Evolutionary conservation across 2,888 invertebrate species (phyloP).

Genomic region (Trachelus tabidus): DNA sequence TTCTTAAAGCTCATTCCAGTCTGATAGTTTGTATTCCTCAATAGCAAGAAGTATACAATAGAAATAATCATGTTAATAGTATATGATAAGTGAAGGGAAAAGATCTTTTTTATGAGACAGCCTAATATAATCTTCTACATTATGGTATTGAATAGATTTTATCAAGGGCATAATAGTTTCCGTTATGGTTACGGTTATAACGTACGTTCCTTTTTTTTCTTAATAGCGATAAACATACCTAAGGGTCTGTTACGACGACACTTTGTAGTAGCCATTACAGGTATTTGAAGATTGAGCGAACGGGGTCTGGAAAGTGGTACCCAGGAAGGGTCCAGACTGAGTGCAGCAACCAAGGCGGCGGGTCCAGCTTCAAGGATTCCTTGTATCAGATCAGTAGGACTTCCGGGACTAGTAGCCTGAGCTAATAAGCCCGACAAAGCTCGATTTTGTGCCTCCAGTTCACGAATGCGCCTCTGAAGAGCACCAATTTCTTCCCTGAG

Average conservation of each 20-base stretch:
- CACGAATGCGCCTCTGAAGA: slow-evolving; percentile 79
- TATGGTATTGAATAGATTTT: too few species aligned
- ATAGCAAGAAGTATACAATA: too few species aligned
- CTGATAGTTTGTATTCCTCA: too few species aligned
- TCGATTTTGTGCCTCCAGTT: slow-evolving; percentile 82
- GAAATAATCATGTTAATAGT: too few species aligned
- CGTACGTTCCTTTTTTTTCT: too few species aligned
- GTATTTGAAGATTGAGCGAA: slow-evolving; percentile 77
- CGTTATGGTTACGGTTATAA: too few species aligned
- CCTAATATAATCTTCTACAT: too few species aligned
- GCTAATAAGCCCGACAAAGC: slow-evolving; percentile 78
- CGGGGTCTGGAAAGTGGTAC: slow-evolving; percentile 76
- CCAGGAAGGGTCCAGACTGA: slow-evolving; percentile 78
- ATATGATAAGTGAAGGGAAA: too few species aligned
- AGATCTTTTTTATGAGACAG: too few species aligned
- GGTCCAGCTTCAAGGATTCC: slow-evolving; percentile 59
- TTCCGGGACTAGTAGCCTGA: slow-evolving; percentile 71
- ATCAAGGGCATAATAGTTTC: too few species aligned
- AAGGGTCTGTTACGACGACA: slow-evolving; percentile 65
- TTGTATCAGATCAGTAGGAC: slow-evolving; percentile 58
- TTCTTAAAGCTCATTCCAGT: too few species aligned
- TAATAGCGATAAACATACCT: slow-evolving; percentile 49
- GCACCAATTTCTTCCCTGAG: slow-evolving; percentile 82
- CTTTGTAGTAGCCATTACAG: slow-evolving; percentile 69
- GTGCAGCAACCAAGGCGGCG: slow-evolving; percentile 65